Base-by-base conservation (phyloP, 2,113 vertebrate species). In the Ondatra zibethicus region DNA sequence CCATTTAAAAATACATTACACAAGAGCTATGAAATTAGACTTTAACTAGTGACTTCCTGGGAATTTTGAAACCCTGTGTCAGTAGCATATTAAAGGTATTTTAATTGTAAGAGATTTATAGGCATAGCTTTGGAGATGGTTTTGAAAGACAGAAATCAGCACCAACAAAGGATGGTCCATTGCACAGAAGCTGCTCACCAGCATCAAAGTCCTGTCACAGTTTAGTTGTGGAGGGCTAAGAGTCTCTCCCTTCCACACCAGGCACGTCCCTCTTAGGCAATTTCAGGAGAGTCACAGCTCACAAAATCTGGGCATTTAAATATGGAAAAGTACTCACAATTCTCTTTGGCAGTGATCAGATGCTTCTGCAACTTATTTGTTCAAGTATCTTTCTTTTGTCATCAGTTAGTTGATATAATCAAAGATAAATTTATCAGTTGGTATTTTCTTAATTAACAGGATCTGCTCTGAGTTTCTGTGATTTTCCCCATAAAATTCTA, bases 321-420 rank as follows among this genome's bases (percentile, higher is more conserved):
- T 85, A 77, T 78, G 7, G 14, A 77, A 65, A 31, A 31, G 14
- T 4, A 14, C 7, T 70, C 81, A 1, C 2, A 9, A 61, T 94
- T 87, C 39, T 92, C 75, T 31, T 58, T 61, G 39, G 82, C 50
- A 77, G 47, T 76, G 58, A 84, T 47, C 21, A 88, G 55, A 91
- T 66, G 50, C 85, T 78, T 58, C 27, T 63, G 1, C 31, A 39
- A 55, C 31, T 70, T 87, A 50, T 91, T 25, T 81, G 36, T 25
- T 89, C 31, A 94, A 36, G 11, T 55, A 19, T 25, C 10, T 29
- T 65, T 85, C 94, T 68, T 29, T 80, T 31, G 21, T 25, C 5
- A 6, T 75, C 91, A 77, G 19, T 76, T 93, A 36, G 23, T 92
- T 96, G 91, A 76, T 85, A 84, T 52, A 36, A 23, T 89, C 87